Conservation (phyloP, 2,888 invertebrate genomes). For the Sylvicola cinctus region DNA sequence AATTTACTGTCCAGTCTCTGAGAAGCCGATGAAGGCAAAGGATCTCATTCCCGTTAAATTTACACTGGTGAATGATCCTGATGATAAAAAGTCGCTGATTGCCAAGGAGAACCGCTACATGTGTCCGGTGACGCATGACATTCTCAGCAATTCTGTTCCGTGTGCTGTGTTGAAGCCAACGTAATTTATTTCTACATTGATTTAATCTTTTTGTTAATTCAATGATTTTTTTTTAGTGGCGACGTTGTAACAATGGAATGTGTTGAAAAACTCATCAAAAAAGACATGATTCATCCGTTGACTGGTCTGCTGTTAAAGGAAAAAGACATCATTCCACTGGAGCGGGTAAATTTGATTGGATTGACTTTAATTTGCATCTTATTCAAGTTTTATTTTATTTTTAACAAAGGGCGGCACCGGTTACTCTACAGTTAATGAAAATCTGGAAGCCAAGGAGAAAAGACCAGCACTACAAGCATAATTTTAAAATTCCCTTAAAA, state of each 20-base stretch:
- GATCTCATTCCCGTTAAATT: slow-evolving; percentile 87
- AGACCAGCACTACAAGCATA: slow-evolving; percentile 69
- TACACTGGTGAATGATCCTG: slow-evolving; percentile 71
- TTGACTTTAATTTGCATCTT: neutral
- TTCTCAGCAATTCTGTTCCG: slow-evolving; percentile 82
- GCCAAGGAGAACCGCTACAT: slow-evolving; percentile 83
- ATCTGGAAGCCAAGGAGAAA: slow-evolving; percentile 62
- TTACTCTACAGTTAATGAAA: slow-evolving; percentile 68
- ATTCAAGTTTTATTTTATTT: slow-evolving; percentile 1
- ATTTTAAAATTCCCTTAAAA: too few species aligned
- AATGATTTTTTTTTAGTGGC: slow-evolving; percentile 43
- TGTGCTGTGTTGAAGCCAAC: slow-evolving; percentile 80
- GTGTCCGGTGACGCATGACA: slow-evolving; percentile 94
- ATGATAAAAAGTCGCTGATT: slow-evolving; percentile 69
- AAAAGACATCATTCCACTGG: slow-evolving; percentile 78
- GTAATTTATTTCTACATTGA: slow-evolving; percentile 26
- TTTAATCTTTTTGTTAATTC: neutral
- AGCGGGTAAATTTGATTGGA: slow-evolving; percentile 45
- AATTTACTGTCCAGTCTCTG: slow-evolving; percentile 66
- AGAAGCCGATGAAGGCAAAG: slow-evolving; percentile 69
- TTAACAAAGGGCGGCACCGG: slow-evolving; percentile 80
- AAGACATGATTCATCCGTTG: slow-evolving; percentile 91
- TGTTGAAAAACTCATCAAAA: slow-evolving; percentile 86
- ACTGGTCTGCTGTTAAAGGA: slow-evolving; percentile 67
- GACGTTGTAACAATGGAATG: slow-evolving; percentile 92